Percentiles rank a stretch among this genome's conserved stretches.
These are phyloP conservation scores for Plectropomus leopardus DNA, from an alignment of 2,113 vertebrate species.

Conservation along the genomic window DNA sequence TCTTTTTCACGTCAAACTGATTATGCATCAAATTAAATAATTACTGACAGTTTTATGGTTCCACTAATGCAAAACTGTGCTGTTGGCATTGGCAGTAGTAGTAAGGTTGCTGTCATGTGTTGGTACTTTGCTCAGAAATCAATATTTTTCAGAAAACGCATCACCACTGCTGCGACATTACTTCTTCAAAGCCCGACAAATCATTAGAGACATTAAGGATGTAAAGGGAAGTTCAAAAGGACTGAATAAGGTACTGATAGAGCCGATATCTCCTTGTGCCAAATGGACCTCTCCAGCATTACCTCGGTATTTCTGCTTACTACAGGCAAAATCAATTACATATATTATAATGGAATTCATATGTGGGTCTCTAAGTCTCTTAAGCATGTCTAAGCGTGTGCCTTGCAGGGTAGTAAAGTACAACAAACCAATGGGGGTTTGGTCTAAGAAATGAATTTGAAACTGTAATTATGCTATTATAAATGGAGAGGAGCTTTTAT, in stretches of 20 bases:
- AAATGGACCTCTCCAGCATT: slow-evolving; percentile 34
- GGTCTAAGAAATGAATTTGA: slow-evolving; percentile 15
- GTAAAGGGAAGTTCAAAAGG: slow-evolving; percentile 21
- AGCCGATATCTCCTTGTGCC: slow-evolving; percentile 22
- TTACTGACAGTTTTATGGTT: background rate
- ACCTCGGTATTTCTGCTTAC: slow-evolving; percentile 37
- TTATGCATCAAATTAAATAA: background rate
- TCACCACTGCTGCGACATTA: slow-evolving; percentile 4
- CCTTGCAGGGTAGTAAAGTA: slow-evolving; percentile 17
- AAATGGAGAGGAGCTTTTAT: slow-evolving; percentile 28
- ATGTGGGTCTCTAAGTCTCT: slow-evolving; percentile 34
- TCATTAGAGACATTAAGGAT: slow-evolving; percentile 19
- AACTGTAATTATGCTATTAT: slow-evolving; percentile 48
- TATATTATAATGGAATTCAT: slow-evolving; percentile 45
- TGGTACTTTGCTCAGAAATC: background rate
- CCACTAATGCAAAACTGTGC: background rate
- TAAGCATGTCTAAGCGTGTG: slow-evolving; percentile 16
- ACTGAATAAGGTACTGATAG: slow-evolving; percentile 23
- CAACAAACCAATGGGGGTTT: slow-evolving; percentile 16
- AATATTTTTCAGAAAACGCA: slow-evolving; percentile 3
- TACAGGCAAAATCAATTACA: slow-evolving; percentile 42
- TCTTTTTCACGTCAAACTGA: background rate
- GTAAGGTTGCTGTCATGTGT: background rate
- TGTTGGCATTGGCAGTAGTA: background rate
- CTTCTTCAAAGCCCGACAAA: slow-evolving; percentile 13